A percentile compares a stretch with the other conserved stretches of the same genome.
These are phyloP conservation scores for Propithecus deckenii DNA, from an alignment of 2,797 vertebrate genomes.

Conservation along the genomic window DNA sequence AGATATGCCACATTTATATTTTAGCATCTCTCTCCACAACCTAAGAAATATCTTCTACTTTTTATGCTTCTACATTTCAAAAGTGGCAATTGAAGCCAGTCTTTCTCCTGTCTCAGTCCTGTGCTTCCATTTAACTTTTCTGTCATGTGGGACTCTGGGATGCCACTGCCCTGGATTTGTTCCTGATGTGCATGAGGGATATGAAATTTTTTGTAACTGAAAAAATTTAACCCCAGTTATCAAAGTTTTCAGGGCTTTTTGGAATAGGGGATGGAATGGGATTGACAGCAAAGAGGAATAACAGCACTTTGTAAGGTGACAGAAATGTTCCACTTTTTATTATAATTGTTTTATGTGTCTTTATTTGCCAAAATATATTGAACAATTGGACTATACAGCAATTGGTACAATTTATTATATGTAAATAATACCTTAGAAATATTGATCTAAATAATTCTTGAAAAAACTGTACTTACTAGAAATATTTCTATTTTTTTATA, in stretches of 20 bases:
- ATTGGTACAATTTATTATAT: too few species aligned
- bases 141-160: background rate
- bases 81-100: background rate
- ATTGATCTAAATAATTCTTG: too few species aligned
- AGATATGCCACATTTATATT: background rate
- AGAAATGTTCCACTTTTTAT: too few species aligned
- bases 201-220: background rate
- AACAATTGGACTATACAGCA: too few species aligned
- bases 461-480: background rate
- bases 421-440: too few species aligned
- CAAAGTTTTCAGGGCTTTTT: background rate
- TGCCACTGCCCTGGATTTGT: background rate
- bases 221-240: background rate
- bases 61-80: background rate
- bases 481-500: background rate
- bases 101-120: background rate
- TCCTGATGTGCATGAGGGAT: background rate
- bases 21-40: background rate
- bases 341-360: too few species aligned
- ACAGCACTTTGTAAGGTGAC: background rate
- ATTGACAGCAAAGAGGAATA: background rate
- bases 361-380: too few species aligned
- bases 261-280: background rate
- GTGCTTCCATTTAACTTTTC: background rate
- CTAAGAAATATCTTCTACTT: background rate